Conservation (phyloP, 2,888 invertebrate genomes). For the Lasiommata megera region DNA sequence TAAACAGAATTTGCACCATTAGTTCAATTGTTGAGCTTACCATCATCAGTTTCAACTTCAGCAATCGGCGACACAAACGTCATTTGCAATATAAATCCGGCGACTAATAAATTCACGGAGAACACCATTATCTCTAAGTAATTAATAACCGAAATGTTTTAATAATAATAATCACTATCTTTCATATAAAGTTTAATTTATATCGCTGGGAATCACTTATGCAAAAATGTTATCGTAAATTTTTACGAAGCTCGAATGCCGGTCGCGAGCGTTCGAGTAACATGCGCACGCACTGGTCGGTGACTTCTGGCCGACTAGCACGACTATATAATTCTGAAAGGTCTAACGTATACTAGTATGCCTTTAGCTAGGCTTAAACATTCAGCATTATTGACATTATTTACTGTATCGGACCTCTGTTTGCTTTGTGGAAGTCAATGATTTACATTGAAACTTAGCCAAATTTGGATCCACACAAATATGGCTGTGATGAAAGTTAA, state of each 20-base stretch:
- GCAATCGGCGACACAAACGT: conserved; percentile 61
- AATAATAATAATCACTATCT: conserved; percentile 22
- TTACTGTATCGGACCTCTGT: no score
- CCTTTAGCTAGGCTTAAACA: not conserved
- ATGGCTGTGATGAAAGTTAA: no score
- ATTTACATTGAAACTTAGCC: no score
- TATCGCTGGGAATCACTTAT: conserved; percentile 16
- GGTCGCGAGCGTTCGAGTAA: conserved; percentile 17
- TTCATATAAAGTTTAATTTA: conserved; percentile 19
- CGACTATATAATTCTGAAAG: conserved; percentile 31
- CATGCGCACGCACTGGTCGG: conserved; percentile 32
- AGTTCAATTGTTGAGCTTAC: conserved; percentile 44
- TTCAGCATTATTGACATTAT: no score
- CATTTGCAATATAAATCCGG: conserved; percentile 63
- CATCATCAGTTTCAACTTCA: conserved; percentile 67
- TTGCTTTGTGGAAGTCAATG: no score
- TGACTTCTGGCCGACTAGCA: conserved; percentile 37
- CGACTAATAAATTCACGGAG: conserved; percentile 48
- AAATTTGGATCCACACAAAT: no score
- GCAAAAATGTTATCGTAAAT: conserved; percentile 18
- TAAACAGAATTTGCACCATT: no score
- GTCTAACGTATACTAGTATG: conserved; percentile 21
- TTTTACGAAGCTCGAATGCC: conserved; percentile 24
- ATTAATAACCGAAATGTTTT: conserved; percentile 10
- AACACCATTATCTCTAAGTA: conserved; percentile 24